Conservation (phyloP, 1,140 invertebrate genomes). For the Proales similis region DNA sequence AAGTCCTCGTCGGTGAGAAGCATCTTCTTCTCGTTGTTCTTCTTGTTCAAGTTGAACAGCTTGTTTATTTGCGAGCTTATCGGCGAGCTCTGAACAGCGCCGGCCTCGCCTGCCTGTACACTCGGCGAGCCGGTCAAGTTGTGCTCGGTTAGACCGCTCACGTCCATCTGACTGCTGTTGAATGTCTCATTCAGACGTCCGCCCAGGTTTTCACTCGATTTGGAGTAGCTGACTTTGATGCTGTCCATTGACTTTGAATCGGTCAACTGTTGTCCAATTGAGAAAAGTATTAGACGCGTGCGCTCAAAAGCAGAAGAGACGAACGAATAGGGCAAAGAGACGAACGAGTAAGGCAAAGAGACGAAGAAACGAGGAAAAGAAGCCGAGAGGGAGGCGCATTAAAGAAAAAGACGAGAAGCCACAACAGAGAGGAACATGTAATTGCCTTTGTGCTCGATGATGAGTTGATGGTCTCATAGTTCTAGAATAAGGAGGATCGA, state of each 20-base stretch:
- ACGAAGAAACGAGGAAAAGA: too few relatives aligned
- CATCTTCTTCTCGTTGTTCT: constrained; percentile 37
- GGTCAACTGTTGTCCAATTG: not conserved
- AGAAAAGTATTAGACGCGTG: too few relatives aligned
- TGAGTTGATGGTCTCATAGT: constrained; percentile 29
- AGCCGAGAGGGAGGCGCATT: too few relatives aligned
- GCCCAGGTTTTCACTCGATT: not conserved
- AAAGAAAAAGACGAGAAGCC: not conserved
- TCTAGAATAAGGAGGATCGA: constrained; percentile 8
- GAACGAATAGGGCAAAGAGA: too few relatives aligned
- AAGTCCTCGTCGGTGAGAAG: constrained; percentile 29
- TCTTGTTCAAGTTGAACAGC: constrained; percentile 23
- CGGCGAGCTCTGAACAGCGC: too few relatives aligned
- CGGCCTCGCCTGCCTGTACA: too few relatives aligned
- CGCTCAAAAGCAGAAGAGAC: too few relatives aligned
- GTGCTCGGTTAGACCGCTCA: not conserved
- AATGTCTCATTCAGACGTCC: constrained; percentile 1
- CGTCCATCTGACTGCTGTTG: constrained; percentile 14
- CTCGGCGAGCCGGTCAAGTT: too few relatives aligned
- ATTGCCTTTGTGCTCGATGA: constrained; percentile 11
- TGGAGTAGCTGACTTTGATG: not conserved
- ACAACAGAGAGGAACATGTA: not conserved
- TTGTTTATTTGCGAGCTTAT: constrained; percentile 24
- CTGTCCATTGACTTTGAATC: not conserved
- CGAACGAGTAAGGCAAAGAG: too few relatives aligned